These are phyloP conservation scores for Thalassoma bifasciatum DNA, from an alignment of 2,113 vertebrate genomes.

Conservation along the genomic window DNA sequence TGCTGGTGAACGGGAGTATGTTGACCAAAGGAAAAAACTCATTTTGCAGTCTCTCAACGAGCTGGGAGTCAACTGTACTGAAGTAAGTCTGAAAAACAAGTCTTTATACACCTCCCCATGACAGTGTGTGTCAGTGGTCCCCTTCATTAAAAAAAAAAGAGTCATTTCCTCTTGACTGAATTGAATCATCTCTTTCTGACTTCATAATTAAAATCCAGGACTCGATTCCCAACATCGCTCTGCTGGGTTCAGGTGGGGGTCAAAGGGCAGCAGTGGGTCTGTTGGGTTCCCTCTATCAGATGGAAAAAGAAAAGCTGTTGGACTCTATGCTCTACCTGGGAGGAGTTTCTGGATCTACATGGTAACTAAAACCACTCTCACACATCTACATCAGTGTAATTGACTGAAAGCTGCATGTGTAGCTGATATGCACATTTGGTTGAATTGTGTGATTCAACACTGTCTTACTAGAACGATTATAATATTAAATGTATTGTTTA, in stretches of 20 bases:
- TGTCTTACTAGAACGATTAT: too few species aligned
- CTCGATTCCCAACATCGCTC: conserved; percentile 59
- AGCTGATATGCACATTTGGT: too few species aligned
- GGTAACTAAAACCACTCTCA: conserved; percentile 31
- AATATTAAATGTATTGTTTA: too few species aligned
- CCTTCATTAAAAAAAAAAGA: too few species aligned
- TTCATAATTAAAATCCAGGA: too few species aligned
- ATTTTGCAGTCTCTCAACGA: conserved; percentile 52
- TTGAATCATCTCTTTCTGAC: too few species aligned
- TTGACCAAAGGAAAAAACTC: conserved; percentile 51
- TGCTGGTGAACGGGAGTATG: conserved; percentile 55
- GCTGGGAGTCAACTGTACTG: conserved; percentile 49
- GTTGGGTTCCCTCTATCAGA: conserved; percentile 65
- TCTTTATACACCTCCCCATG: too few species aligned
- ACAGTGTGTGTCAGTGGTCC: too few species aligned
- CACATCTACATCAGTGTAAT: not conserved
- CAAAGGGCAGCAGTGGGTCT: conserved; percentile 70
- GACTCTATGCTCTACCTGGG: conserved; percentile 72
- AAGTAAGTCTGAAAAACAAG: conserved; percentile 41
- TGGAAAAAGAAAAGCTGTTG: conserved; percentile 61
- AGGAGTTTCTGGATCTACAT: conserved; percentile 76
- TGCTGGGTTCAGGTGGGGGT: conserved; percentile 76
- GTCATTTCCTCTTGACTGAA: too few species aligned
- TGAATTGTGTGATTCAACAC: too few species aligned
- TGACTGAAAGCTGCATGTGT: too few species aligned